Percentiles rank a stretch among this genome's conserved stretches.
Conservation (phyloP, 2,113 vertebrate species). For the Glareola pratincola region DNA sequence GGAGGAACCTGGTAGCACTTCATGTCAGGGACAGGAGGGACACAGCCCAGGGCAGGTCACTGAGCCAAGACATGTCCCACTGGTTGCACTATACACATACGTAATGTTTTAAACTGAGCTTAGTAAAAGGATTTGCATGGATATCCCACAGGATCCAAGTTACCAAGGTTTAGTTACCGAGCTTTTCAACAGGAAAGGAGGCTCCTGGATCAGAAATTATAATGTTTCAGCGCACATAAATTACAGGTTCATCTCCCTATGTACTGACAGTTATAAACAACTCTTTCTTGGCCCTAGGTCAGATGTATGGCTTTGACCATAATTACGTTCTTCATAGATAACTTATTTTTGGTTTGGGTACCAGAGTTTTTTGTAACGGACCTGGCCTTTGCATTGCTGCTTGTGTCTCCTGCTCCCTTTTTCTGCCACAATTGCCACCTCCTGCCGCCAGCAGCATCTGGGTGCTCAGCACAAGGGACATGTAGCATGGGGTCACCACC, state of each 20-base stretch:
- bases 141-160: background rate
- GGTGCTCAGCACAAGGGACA: background rate
- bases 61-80: background rate
- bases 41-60: background rate
- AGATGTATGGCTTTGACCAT: constrained; percentile 40
- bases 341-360: constrained; percentile 36
- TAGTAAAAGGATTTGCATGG: background rate
- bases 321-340: constrained; percentile 47
- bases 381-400: background rate
- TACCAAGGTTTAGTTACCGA: background rate
- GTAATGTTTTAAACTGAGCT: background rate
- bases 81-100: background rate
- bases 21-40: background rate
- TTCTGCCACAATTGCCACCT: background rate
- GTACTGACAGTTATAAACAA: constrained; percentile 41
- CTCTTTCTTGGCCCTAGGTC: background rate
- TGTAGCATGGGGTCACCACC: background rate
- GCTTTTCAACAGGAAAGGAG: constrained; percentile 9
- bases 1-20: background rate
- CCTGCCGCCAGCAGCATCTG: background rate
- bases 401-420: background rate
- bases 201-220: constrained; percentile 43
- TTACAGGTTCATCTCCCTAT: constrained; percentile 28
- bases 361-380: background rate
- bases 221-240: constrained; percentile 23